Conservation (phyloP, 2,113 vertebrate species). For the Hylia prasina region DNA sequence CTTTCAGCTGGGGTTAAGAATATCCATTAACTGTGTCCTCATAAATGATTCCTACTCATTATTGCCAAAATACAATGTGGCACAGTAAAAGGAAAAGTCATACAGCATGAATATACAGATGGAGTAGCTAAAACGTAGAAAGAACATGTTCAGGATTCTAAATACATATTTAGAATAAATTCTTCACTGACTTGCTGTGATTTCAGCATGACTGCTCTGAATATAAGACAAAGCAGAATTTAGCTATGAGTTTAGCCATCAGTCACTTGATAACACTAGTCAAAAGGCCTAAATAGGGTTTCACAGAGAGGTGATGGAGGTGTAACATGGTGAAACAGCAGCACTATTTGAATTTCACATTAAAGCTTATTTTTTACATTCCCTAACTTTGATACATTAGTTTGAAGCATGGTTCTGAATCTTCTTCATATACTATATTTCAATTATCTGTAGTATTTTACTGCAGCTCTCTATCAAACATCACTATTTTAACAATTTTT, state of each 20-base stretch:
- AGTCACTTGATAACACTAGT: not conserved
- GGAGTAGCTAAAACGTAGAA: not conserved
- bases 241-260: not conserved
- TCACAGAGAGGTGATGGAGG: not conserved
- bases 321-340: not conserved
- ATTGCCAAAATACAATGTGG: not conserved
- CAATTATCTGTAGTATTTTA: not conserved
- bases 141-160: not conserved
- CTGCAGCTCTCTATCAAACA: not conserved
- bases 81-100: not conserved
- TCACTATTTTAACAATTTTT: not conserved
- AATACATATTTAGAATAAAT: not conserved
- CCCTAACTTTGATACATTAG: not conserved
- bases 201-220: not conserved
- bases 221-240: not conserved
- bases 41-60: slow-evolving; percentile 9
- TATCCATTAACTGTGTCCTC: not conserved
- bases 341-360: not conserved
- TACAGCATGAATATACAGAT: not conserved
- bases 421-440: not conserved
- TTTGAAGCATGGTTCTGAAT: not conserved
- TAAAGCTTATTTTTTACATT: not conserved
- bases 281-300: not conserved
- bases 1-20: slow-evolving; percentile 27
- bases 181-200: not conserved